Conservation (phyloP, 2,113 vertebrate genomes). For the Cryptomyrus ogoouensis region DNA sequence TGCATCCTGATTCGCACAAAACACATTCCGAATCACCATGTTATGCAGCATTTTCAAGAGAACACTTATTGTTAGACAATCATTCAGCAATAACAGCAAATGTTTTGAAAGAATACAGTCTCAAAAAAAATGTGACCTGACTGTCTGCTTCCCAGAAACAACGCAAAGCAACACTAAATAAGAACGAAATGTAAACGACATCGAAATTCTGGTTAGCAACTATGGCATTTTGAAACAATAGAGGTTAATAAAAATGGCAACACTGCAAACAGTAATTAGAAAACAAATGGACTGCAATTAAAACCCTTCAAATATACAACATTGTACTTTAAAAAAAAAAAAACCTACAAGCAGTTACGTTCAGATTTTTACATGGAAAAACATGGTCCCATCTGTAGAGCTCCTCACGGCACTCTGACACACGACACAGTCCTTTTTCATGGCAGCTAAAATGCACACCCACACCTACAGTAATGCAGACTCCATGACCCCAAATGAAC, state of each 20-base stretch:
- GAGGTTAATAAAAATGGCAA: constrained; percentile 4
- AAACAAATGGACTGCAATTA: neutral
- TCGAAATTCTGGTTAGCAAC: constrained; percentile 15
- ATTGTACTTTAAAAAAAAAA: neutral
- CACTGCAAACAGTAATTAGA: constrained; percentile 11
- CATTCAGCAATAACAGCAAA: constrained; percentile 1
- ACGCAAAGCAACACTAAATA: neutral
- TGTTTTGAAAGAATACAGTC: neutral
- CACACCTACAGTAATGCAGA: neutral
- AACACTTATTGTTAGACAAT: constrained; percentile 7
- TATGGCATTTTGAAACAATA: constrained; percentile 16
- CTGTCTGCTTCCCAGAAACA: neutral
- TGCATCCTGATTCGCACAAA: neutral
- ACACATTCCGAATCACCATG: neutral
- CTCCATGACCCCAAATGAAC: neutral
- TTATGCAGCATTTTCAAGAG: constrained; percentile 21
- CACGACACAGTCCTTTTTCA: neutral
- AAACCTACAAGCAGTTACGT: constrained; percentile 10
- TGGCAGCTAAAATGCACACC: neutral
- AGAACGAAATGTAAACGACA: constrained; percentile 14
- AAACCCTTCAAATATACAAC: constrained; percentile 1
- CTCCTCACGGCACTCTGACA: neutral
- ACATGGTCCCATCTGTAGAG: neutral
- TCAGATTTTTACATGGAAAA: neutral
- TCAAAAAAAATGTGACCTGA: neutral